Evolutionary conservation across 2,888 invertebrate genomes (phyloP).

Genomic region (Polia nebulosa): DNA sequence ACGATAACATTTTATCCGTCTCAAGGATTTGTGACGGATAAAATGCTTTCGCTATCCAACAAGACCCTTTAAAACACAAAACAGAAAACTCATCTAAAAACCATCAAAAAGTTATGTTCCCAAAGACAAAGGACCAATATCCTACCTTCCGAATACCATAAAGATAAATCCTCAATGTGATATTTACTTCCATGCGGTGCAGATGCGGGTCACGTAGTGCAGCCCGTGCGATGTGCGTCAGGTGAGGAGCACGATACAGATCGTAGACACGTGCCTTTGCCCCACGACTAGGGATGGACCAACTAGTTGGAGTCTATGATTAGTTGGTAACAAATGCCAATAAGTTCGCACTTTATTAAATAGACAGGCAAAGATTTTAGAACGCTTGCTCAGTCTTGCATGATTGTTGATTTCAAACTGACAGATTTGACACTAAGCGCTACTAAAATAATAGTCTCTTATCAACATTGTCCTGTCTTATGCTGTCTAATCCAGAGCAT

Average conservation of each 20-base stretch:
- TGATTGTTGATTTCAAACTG: no score
- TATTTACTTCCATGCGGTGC: slow-evolving; percentile 71
- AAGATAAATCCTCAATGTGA: slow-evolving; percentile 68
- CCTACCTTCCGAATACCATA: slow-evolving; percentile 47
- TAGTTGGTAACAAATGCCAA: no score
- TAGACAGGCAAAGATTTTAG: no score
- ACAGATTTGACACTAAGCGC: no score
- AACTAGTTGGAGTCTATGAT: not conserved
- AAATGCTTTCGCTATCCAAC: no score
- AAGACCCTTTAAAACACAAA: slow-evolving; percentile 15
- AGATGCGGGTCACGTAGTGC: slow-evolving; percentile 80
- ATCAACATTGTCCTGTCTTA: no score
- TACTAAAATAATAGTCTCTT: no score
- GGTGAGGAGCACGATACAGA: slow-evolving; percentile 82
- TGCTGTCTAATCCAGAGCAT: no score
- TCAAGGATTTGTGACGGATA: no score
- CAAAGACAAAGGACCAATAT: slow-evolving; percentile 51
- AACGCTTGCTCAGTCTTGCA: no score
- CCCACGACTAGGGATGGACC: slow-evolving; percentile 19
- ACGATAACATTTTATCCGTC: not conserved
- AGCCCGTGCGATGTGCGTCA: slow-evolving; percentile 71
- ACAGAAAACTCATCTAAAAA: slow-evolving; percentile 27
- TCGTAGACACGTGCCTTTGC: slow-evolving; percentile 79
- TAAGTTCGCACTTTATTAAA: no score
- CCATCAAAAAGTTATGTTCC: slow-evolving; percentile 39